These are phyloP conservation scores for Silurus lanzhouensis DNA, from an alignment of 2,797 vertebrate species.

Conservation along the genomic window DNA sequence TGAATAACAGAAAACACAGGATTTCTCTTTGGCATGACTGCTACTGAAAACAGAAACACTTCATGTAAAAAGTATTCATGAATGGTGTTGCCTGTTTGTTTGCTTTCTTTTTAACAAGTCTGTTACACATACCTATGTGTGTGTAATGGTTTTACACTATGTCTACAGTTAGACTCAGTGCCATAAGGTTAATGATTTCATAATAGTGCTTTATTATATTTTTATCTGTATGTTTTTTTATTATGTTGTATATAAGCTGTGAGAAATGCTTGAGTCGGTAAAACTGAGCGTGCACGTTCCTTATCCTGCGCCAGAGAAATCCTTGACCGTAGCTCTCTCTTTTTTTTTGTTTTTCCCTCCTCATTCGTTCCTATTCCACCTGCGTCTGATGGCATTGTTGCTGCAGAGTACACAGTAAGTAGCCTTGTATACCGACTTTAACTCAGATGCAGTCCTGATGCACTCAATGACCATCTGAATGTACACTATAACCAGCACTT, in stretches of 20 bases:
- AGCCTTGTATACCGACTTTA: slow-evolving; percentile 65
- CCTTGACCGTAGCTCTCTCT: slow-evolving; percentile 5
- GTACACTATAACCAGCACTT: slow-evolving; percentile 22
- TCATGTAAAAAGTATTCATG: not conserved
- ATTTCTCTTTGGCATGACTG: not conserved
- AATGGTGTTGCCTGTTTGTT: not conserved
- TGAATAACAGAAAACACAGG: not conserved
- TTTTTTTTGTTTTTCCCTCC: not conserved
- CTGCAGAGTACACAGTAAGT: slow-evolving; percentile 80
- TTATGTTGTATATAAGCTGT: not conserved
- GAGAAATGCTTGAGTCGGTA: not conserved
- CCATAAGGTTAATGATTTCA: not conserved
- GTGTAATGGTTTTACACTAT: not conserved
- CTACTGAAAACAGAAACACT: not conserved
- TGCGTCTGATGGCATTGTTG: slow-evolving; percentile 31
- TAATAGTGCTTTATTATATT: not conserved
- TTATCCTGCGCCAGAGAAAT: slow-evolving; percentile 14
- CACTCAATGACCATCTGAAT: slow-evolving; percentile 51
- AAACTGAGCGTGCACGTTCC: not conserved
- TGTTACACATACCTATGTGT: not conserved
- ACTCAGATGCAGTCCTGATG: slow-evolving; percentile 57
- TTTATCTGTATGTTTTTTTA: not conserved
- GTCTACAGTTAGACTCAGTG: not conserved
- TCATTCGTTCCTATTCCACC: slow-evolving; percentile 46
- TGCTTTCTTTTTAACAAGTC: too few relatives aligned